A percentile compares a stretch with the other conserved stretches of the same genome.
phyloP scores from a whole-genome alignment of 2,888 invertebrate genomes.

The Cephonodes hylas region DNA sequence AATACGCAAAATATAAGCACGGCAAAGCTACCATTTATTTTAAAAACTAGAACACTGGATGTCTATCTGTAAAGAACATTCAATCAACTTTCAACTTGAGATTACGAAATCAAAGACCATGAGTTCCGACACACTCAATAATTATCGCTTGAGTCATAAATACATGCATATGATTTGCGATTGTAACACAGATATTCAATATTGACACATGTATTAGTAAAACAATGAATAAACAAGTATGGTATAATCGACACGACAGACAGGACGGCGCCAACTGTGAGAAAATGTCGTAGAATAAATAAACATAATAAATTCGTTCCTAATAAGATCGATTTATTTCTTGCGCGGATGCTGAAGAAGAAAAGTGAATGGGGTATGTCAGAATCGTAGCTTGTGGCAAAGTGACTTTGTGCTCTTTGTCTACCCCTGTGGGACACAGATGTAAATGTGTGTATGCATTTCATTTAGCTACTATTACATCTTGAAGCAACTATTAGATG shows the following conservation, averaged over 20 bases:
- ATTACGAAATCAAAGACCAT: not conserved
- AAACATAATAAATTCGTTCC: not conserved
- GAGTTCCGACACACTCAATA: not conserved
- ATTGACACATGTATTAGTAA: not conserved
- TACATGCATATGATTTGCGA: not conserved
- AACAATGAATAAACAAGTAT: not conserved
- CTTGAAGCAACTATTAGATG: too few relatives aligned
- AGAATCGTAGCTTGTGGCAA: too few relatives aligned
- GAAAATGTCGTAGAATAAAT: not conserved
- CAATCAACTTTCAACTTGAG: not conserved
- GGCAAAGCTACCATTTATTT: too few relatives aligned
- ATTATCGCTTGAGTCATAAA: slow-evolving; percentile 1
- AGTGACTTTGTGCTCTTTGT: too few relatives aligned
- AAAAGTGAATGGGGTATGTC: too few relatives aligned
- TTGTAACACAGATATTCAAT: not conserved
- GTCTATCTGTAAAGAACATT: not conserved
- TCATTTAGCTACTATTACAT: too few relatives aligned
- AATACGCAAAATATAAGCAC: too few relatives aligned
- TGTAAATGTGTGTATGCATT: too few relatives aligned
- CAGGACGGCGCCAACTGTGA: not conserved
- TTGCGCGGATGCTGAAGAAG: too few relatives aligned
- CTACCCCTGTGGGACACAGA: too few relatives aligned
- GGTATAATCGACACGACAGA: not conserved
- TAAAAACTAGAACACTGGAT: not conserved
- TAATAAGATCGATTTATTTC: too few relatives aligned